These are phyloP conservation scores for Drosophila percnosoma DNA, from an alignment of 2,888 invertebrate genomes.

Conservation along the genomic window DNA sequence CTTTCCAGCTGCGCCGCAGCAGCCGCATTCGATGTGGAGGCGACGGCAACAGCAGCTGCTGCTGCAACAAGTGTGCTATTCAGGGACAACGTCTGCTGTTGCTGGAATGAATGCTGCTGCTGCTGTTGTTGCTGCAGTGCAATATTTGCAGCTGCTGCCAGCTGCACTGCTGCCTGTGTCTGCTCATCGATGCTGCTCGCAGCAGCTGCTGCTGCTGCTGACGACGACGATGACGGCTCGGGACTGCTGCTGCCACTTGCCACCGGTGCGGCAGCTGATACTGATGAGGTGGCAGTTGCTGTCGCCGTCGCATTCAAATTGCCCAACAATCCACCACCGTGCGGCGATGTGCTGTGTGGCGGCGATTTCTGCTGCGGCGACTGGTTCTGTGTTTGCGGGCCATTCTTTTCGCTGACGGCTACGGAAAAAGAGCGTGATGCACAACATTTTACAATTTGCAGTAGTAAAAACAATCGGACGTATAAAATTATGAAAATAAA, in stretches of 20 bases:
- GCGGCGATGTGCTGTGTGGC: slow-evolving; percentile 79
- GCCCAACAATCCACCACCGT: slow-evolving; percentile 72
- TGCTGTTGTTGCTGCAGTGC: slow-evolving; percentile 83
- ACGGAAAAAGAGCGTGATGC: background rate
- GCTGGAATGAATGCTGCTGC: slow-evolving; percentile 83
- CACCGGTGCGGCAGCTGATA: slow-evolving; percentile 66
- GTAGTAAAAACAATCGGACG: background rate
- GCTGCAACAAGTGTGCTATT: slow-evolving; percentile 78
- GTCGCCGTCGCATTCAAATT: slow-evolving; percentile 80
- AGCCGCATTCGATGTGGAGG: slow-evolving; percentile 74
- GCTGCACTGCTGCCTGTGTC: slow-evolving; percentile 77
- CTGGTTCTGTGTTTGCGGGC: slow-evolving; percentile 80
- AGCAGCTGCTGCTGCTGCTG: slow-evolving; percentile 48
- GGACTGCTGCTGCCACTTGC: slow-evolving; percentile 73
- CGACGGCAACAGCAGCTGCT: slow-evolving; percentile 76
- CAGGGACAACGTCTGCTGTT: slow-evolving; percentile 82
- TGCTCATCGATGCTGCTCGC: slow-evolving; percentile 74
- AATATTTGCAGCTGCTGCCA: slow-evolving; percentile 82
- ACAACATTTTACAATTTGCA: background rate
- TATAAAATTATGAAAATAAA: background rate
- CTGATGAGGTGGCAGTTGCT: slow-evolving; percentile 71
- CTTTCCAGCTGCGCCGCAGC: slow-evolving; percentile 70
- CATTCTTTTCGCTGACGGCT: slow-evolving; percentile 84
- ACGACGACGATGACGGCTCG: slow-evolving; percentile 33
- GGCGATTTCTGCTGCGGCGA: slow-evolving; percentile 74